Evolutionary conservation across 1,140 invertebrate species (phyloP).

Genomic region (Drosophila persimilis): DNA sequence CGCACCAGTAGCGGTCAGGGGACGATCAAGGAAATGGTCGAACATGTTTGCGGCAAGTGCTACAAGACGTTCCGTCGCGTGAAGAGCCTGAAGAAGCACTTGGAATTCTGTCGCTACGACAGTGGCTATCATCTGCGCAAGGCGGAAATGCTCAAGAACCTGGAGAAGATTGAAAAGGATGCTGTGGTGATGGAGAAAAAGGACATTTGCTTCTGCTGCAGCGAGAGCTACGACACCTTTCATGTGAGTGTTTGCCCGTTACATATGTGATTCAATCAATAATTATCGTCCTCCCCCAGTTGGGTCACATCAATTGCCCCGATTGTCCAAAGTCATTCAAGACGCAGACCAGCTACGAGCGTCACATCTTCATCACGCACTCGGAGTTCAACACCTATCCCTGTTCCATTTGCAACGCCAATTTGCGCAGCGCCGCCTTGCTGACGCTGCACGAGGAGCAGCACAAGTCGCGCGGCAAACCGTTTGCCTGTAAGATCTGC

Average conservation of each 20-base stretch:
- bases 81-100: constrained; percentile 74
- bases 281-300: constrained; percentile 29
- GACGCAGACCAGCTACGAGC: constrained; percentile 78
- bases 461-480: constrained; percentile 76
- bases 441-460: constrained; percentile 75
- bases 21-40: constrained; percentile 72
- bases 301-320: constrained; percentile 81
- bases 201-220: constrained; percentile 80
- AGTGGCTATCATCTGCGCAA: constrained; percentile 77
- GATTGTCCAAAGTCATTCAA: constrained; percentile 83
- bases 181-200: constrained; percentile 77
- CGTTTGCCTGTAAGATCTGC: constrained; percentile 84
- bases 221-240: constrained; percentile 80
- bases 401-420: constrained; percentile 80
- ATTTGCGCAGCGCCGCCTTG: constrained; percentile 67
- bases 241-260: constrained; percentile 53
- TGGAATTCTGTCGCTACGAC: constrained; percentile 78
- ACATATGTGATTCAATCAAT: not conserved
- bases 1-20: constrained; percentile 14
- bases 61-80: constrained; percentile 77
- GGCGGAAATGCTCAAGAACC: constrained; percentile 77
- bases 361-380: constrained; percentile 80
- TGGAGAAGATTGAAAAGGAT: constrained; percentile 82
- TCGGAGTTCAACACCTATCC: constrained; percentile 71
- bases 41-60: constrained; percentile 81